Percentiles rank a stretch among this genome's conserved stretches.
Conservation (phyloP, 2,888 invertebrate species). For the Dexiosoma caninum region DNA sequence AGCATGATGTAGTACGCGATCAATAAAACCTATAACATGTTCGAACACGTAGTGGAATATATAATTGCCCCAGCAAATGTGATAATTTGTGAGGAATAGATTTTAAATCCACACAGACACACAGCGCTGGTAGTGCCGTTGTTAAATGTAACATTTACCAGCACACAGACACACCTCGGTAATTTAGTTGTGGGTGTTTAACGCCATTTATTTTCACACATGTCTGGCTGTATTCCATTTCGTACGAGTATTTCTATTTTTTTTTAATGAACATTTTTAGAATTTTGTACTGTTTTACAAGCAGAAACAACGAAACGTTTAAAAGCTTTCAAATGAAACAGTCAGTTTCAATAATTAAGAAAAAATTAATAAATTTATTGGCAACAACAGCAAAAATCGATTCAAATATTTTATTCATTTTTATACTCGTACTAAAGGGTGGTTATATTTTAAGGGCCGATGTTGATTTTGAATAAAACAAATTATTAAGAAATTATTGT, state of each 20-base stretch:
- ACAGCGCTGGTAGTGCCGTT: neutral
- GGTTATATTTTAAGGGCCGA: too few species aligned
- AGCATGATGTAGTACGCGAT: neutral
- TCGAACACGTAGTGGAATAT: slow-evolving; percentile 12
- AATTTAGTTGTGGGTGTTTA: slow-evolving; percentile 12
- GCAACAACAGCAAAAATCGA: neutral
- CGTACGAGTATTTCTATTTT: neutral
- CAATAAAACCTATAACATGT: slow-evolving; percentile 1
- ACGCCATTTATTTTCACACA: slow-evolving; percentile 11
- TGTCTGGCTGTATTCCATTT: slow-evolving; percentile 13
- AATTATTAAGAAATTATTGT: too few species aligned
- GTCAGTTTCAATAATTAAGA: slow-evolving; percentile 1
- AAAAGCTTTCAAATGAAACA: slow-evolving; percentile 16
- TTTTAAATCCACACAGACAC: neutral
- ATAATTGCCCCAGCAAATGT: slow-evolving; percentile 31
- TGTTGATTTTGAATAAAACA: too few species aligned
- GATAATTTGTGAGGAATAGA: slow-evolving; percentile 29
- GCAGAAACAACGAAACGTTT: neutral
- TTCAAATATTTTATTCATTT: neutral
- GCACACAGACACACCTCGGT: neutral
- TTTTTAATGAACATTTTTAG: neutral
- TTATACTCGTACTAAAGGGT: too few species aligned
- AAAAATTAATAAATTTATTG: neutral
- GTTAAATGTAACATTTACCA: neutral
- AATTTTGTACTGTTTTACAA: neutral